Conservation (phyloP, 1,140 invertebrate species). For the Anastatus disparis region DNA sequence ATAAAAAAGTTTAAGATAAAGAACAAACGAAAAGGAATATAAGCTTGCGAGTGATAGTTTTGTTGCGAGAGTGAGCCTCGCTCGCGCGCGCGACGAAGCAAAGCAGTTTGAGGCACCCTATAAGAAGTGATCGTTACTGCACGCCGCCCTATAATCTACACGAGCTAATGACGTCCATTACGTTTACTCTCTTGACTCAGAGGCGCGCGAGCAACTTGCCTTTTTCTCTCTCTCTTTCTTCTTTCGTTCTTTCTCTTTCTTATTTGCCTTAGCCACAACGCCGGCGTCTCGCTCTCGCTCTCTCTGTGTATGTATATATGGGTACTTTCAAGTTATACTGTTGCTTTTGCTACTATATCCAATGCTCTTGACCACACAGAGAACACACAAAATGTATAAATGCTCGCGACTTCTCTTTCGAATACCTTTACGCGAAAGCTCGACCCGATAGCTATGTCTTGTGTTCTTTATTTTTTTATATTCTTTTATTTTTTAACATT, state of each 20-base stretch:
- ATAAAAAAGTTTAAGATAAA: too few species aligned
- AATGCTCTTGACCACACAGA: constrained; percentile 21
- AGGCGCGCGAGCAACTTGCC: constrained; percentile 53
- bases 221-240: constrained; percentile 6
- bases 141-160: constrained; percentile 69
- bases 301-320: background rate
- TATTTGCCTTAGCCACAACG: constrained; percentile 9
- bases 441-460: constrained; percentile 15
- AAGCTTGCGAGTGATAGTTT: too few species aligned
- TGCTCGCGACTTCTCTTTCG: background rate
- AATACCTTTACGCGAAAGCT: background rate
- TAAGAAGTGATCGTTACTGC: constrained; percentile 69
- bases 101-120: constrained; percentile 54
- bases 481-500: constrained; percentile 18
- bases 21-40: too few species aligned
- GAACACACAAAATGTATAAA: constrained; percentile 22
- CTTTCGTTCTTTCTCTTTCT: constrained; percentile 41
- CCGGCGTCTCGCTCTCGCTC: background rate
- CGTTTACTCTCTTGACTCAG: constrained; percentile 57
- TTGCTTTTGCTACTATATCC: constrained; percentile 3
- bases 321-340: constrained; percentile 17
- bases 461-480: too few species aligned
- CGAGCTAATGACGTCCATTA: constrained; percentile 68
- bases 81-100: background rate
- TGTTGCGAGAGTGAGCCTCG: background rate